phyloP scores from a whole-genome alignment of 2,888 invertebrate species.

The Desoria tigrina region DNA sequence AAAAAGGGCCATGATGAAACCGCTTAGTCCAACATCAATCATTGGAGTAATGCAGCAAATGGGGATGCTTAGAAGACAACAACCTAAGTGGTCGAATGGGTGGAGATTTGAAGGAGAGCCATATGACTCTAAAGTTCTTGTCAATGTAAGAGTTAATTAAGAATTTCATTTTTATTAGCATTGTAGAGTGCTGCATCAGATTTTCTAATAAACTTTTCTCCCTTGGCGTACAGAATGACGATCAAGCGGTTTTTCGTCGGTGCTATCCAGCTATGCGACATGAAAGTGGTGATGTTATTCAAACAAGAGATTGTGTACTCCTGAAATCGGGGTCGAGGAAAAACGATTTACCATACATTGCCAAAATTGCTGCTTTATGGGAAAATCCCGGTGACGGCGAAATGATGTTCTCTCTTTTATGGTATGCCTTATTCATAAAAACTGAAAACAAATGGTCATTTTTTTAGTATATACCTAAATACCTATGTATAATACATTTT shows the following conservation, averaged over 20 bases:
- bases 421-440: conserved; percentile 34
- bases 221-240: conserved; percentile 67
- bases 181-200: no score
- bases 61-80: conserved; percentile 29
- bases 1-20: conserved; percentile 52
- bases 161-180: not conserved
- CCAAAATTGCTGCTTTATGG: conserved; percentile 91
- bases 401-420: conserved; percentile 53
- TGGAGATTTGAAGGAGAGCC: conserved; percentile 89
- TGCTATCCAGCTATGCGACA: conserved; percentile 92
- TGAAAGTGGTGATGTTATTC: conserved; percentile 81
- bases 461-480: no score
- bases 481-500: not conserved
- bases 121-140: conserved; percentile 78
- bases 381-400: conserved; percentile 90
- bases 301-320: conserved; percentile 86
- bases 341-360: conserved; percentile 89
- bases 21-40: conserved; percentile 47
- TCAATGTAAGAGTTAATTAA: conserved; percentile 76
- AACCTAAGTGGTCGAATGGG: conserved; percentile 82
- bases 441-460: not conserved
- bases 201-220: conserved; percentile 6
- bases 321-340: conserved; percentile 65
- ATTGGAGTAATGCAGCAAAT: conserved; percentile 47
- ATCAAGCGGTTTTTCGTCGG: conserved; percentile 70